phyloP scores from a whole-genome alignment of 2,113 vertebrate species.

The Phoxinus phoxinus region DNA sequence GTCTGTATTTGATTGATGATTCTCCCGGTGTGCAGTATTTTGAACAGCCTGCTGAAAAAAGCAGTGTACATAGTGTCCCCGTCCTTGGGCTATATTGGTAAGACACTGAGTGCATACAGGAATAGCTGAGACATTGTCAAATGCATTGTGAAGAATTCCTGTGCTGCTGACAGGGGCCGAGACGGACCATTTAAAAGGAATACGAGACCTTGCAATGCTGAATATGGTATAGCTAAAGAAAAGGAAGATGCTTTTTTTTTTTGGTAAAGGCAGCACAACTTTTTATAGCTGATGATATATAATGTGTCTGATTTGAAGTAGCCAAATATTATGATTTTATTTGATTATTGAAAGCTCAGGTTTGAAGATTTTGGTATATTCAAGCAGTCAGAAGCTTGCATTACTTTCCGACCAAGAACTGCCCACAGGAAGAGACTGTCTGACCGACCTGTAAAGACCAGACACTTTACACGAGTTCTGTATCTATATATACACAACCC shows the following conservation, averaged over 20 bases:
- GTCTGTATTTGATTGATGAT: neutral
- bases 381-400: neutral
- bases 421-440: too few species aligned
- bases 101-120: neutral
- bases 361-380: neutral
- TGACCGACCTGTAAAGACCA: too few species aligned
- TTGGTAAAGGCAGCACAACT: neutral
- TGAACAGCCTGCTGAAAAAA: neutral
- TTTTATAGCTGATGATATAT: neutral
- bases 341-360: neutral
- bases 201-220: neutral
- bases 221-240: neutral
- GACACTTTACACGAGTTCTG: too few species aligned
- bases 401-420: too few species aligned
- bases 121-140: conserved; percentile 4
- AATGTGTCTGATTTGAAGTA: neutral
- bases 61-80: neutral
- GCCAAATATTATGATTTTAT: neutral
- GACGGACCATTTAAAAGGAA: neutral
- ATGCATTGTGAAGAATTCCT: neutral
- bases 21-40: neutral
- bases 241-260: neutral
- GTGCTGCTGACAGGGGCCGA: neutral
- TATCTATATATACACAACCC: too few species aligned
- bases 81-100: neutral